phyloP scores from a whole-genome alignment of 92 coral and sea anemone species.

The Desmophyllum pertusum region DNA sequence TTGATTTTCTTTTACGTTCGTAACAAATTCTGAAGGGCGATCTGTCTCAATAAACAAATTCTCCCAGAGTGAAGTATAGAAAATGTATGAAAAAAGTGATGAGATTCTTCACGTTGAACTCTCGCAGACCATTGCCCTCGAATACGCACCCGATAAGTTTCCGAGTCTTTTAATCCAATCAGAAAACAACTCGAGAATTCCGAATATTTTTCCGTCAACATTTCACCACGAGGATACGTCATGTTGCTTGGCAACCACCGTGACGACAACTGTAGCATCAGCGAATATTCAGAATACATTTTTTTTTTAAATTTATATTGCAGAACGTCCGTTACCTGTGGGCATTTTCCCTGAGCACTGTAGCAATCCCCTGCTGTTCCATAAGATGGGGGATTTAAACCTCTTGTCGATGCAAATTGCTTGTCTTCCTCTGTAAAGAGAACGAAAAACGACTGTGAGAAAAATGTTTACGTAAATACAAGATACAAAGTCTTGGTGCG shows the following conservation, averaged over 20 bases:
- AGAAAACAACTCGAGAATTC: no score
- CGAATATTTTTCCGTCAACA: neutral
- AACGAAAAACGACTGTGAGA: neutral
- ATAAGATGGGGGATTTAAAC: slow-evolving; percentile 77
- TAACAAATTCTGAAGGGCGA: no score
- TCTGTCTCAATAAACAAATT: no score
- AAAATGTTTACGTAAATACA: neutral
- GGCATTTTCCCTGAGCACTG: slow-evolving; percentile 77
- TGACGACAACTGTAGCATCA: neutral
- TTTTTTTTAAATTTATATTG: neutral
- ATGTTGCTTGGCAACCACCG: neutral
- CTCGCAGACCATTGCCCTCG: no score
- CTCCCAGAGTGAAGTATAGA: no score
- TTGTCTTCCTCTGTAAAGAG: slow-evolving; percentile 77
- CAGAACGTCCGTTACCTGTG: slow-evolving; percentile 77
- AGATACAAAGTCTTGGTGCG: neutral
- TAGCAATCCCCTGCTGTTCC: slow-evolving; percentile 98
- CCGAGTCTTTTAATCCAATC: no score
- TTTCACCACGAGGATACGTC: neutral
- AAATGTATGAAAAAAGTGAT: no score
- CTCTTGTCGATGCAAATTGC: slow-evolving; percentile 85
- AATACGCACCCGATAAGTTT: no score
- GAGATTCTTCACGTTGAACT: no score
- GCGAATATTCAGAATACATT: neutral
- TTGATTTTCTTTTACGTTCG: no score